Conservation (phyloP, 2,113 vertebrate species). For the Pyrgilauda ruficollis region DNA sequence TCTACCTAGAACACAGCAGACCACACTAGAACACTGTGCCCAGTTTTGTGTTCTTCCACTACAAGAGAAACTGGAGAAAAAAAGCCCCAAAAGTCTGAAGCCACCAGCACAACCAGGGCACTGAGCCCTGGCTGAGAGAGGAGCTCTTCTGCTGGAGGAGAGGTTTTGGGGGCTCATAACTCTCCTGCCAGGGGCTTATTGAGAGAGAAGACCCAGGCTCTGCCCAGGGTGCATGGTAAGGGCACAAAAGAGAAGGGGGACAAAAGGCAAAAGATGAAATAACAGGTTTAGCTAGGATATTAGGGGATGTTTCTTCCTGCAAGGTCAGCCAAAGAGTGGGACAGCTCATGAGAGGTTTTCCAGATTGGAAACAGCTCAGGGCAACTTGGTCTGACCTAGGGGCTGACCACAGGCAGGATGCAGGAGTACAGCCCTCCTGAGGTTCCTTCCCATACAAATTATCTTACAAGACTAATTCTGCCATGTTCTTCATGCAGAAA, state of each 20-base stretch:
- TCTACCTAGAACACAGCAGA: not conserved
- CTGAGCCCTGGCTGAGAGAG: not conserved
- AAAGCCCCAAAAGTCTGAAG: not conserved
- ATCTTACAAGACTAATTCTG: not conserved
- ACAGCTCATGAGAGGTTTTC: not conserved
- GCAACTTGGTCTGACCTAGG: not conserved
- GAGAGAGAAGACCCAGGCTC: not conserved
- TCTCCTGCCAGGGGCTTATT: not conserved
- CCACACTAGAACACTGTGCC: not conserved
- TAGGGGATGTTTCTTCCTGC: not conserved
- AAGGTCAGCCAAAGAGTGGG: not conserved
- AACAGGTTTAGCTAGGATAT: not conserved
- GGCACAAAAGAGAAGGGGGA: not conserved
- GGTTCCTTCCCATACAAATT: not conserved
- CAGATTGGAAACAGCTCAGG: not conserved
- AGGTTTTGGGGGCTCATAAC: not conserved
- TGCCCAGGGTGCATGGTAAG: not conserved
- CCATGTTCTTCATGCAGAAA: not conserved
- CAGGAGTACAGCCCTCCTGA: rapidly evolving
- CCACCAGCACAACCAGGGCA: not conserved
- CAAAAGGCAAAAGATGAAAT: not conserved
- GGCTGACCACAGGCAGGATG: too few relatives aligned
- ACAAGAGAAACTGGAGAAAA: not conserved
- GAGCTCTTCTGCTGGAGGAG: not conserved
- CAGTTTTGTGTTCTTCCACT: not conserved